phyloP scores from a whole-genome alignment of 1,140 invertebrate genomes.

The Trichonephila clavipes region DNA sequence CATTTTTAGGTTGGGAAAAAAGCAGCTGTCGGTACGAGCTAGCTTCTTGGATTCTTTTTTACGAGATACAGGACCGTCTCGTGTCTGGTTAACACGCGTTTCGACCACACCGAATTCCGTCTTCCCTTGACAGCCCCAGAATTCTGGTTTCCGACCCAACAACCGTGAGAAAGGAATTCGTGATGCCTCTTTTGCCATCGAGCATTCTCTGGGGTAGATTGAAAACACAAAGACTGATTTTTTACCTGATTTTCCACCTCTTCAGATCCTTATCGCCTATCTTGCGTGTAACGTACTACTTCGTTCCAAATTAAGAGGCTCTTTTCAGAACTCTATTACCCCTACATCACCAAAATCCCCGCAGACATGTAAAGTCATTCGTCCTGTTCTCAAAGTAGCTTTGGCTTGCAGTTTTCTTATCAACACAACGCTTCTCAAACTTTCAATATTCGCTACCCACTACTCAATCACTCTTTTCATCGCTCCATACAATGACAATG shows the following conservation, averaged over 20 bases:
- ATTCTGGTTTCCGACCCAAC: conserved; percentile 23
- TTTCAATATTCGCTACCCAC: too few relatives aligned
- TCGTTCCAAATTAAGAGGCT: conserved; percentile 64
- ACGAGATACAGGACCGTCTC: conserved; percentile 16
- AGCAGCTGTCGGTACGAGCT: conserved; percentile 48
- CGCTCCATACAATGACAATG: too few relatives aligned
- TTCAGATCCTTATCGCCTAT: conserved; percentile 47
- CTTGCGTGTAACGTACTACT: conserved; percentile 62
- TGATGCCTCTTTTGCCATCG: conserved; percentile 68
- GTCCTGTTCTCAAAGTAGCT: background rate
- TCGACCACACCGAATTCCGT: conserved; percentile 66
- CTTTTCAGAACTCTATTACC: conserved; percentile 44
- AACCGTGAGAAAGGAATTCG: conserved; percentile 75
- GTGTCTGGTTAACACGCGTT: conserved; percentile 64
- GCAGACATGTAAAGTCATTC: background rate
- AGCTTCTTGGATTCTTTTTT: background rate
- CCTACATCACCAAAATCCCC: background rate
- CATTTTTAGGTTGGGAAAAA: conserved; percentile 67
- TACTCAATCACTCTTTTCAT: too few relatives aligned
- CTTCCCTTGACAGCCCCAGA: conserved; percentile 34
- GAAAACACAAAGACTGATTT: conserved; percentile 57
- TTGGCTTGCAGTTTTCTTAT: too few relatives aligned
- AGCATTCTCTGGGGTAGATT: conserved; percentile 42
- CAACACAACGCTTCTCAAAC: too few relatives aligned
- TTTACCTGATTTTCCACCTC: conserved; percentile 63